Percentiles rank a stretch among this genome's conserved stretches.
Conservation (phyloP, 2,113 vertebrate genomes). For the Callopanchax toddi region DNA sequence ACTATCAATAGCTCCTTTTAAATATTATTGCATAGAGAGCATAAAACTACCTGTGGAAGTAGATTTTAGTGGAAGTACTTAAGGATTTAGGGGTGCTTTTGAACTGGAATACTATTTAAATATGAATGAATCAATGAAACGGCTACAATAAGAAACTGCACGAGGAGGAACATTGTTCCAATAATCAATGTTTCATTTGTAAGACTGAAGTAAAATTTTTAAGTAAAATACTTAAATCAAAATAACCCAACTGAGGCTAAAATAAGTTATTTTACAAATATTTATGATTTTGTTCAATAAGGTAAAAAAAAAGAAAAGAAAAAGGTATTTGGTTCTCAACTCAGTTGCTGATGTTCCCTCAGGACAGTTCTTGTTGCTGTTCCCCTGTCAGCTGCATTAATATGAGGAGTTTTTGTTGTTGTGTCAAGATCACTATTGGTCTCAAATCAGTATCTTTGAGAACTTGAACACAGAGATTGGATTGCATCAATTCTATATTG, state of each 20-base stretch:
- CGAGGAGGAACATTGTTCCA: background rate
- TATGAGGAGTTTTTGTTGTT: slow-evolving; percentile 61
- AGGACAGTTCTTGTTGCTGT: slow-evolving; percentile 28
- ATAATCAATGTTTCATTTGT: background rate
- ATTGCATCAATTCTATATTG: slow-evolving; percentile 51
- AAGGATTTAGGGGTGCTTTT: slow-evolving; percentile 20
- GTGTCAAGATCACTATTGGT: slow-evolving; percentile 59
- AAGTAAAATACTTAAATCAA: background rate
- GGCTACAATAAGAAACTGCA: background rate
- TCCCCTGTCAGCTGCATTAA: slow-evolving; percentile 55
- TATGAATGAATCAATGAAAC: slow-evolving; percentile 21
- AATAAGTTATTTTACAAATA: background rate
- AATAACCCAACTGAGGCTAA: no score
- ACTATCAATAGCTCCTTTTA: slow-evolving; percentile 14
- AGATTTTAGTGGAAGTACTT: slow-evolving; percentile 15
- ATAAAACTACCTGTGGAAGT: slow-evolving; percentile 16
- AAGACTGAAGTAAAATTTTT: background rate
- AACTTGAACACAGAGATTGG: slow-evolving; percentile 50
- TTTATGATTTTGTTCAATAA: background rate
- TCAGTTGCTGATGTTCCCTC: background rate
- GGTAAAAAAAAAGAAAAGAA: background rate
- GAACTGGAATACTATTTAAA: slow-evolving; percentile 22
- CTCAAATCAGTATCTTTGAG: slow-evolving; percentile 66
- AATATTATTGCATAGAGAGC: slow-evolving; percentile 14
- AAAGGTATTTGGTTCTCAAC: background rate